A percentile compares a stretch with the other conserved stretches of the same genome.
phyloP scores from a whole-genome alignment of 2,888 invertebrate species.

The Gasteruption jaculator region DNA sequence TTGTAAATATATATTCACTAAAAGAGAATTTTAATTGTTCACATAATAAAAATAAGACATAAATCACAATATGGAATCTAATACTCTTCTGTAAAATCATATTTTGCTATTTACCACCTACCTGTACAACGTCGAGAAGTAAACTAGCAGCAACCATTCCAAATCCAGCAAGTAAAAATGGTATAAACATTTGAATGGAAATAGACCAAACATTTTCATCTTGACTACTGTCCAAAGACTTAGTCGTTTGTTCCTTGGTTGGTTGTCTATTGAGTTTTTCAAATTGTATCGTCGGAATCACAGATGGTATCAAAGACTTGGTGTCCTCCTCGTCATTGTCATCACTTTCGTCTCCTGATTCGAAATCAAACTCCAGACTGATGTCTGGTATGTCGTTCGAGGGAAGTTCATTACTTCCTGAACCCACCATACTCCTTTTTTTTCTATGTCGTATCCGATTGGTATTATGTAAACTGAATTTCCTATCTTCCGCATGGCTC shows the following conservation, averaged over 20 bases:
- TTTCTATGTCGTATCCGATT: constrained; percentile 41
- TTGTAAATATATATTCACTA: no score
- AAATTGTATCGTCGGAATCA: constrained; percentile 20
- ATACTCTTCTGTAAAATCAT: no score
- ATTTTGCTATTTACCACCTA: constrained; percentile 32
- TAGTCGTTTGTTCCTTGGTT: constrained; percentile 17
- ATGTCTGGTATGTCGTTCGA: constrained; percentile 35
- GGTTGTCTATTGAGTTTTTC: constrained; percentile 21
- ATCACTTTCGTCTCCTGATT: constrained; percentile 34
- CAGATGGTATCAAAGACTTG: constrained; percentile 33
- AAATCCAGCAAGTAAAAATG: constrained; percentile 82
- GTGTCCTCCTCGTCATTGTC: constrained; percentile 34
- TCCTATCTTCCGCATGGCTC: no score
- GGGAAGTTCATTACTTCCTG: constrained; percentile 39
- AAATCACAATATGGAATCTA: no score
- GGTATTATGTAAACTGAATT: no score
- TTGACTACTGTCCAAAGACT: constrained; percentile 22
- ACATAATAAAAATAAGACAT: neutral
- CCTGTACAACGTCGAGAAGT: constrained; percentile 77
- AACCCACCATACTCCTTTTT: constrained; percentile 43
- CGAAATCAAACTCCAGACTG: constrained; percentile 38
- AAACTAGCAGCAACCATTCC: constrained; percentile 90
- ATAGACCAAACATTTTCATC: constrained; percentile 65
- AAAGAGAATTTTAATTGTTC: no score
- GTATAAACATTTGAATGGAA: constrained; percentile 76